Percentiles rank a stretch among this genome's conserved stretches.
phyloP scores from a whole-genome alignment of 2,797 vertebrate genomes.

The Luscinia megarhynchos region DNA sequence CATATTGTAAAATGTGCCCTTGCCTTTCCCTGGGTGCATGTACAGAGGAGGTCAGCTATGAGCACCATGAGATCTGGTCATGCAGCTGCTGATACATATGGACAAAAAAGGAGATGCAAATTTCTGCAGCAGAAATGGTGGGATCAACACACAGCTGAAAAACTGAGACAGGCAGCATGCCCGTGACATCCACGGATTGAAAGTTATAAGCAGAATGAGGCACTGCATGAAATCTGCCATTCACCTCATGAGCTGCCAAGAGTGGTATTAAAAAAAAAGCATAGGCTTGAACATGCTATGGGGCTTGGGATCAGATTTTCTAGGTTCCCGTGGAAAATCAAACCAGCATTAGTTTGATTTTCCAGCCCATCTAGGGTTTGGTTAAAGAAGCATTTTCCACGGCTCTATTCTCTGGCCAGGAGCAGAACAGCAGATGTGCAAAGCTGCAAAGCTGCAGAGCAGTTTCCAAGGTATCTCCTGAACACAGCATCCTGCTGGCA shows the following conservation, averaged over 20 bases:
- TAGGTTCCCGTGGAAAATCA: conserved; percentile 50
- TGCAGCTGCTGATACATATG: not conserved
- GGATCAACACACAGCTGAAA: conserved; percentile 16
- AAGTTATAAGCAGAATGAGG: conserved; percentile 24
- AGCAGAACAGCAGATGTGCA: conserved; percentile 36
- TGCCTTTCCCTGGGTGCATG: not conserved
- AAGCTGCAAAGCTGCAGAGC: not conserved
- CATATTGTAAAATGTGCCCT: not conserved
- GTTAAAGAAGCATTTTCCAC: conserved; percentile 43
- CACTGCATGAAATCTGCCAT: conserved; percentile 5
- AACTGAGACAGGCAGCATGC: not conserved
- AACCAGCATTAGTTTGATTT: conserved; percentile 55
- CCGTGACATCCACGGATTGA: not conserved
- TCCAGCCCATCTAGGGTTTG: conserved; percentile 53
- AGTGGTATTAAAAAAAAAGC: conserved; percentile 9
- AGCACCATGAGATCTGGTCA: not conserved
- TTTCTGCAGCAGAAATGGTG: not conserved
- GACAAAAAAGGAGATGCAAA: not conserved
- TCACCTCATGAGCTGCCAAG: conserved; percentile 37
- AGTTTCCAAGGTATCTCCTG: not conserved
- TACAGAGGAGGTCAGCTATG: not conserved
- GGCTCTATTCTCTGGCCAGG: conserved; percentile 18
- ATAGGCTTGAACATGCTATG: not conserved
- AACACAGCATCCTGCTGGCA: conserved; percentile 11
- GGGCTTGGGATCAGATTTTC: conserved; percentile 47